phyloP scores from a whole-genome alignment of 2,797 vertebrate genomes.

The Takifugu ocellatus region DNA sequence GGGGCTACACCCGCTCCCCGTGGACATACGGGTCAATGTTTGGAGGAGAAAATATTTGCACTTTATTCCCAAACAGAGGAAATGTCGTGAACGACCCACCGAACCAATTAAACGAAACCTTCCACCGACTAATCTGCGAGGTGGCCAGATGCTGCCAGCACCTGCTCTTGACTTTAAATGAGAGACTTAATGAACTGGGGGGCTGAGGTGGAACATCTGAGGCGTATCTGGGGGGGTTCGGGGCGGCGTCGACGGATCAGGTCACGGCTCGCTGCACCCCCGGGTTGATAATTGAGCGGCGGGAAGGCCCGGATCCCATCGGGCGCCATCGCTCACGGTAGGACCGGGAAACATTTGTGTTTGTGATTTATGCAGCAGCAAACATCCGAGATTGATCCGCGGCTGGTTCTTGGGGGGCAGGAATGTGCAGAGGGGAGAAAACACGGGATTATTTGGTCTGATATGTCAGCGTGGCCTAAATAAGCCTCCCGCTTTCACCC shows the following conservation, averaged over 20 bases:
- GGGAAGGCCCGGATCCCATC: slow-evolving; percentile 37
- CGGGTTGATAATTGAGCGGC: slow-evolving; percentile 46
- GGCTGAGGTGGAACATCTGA: slow-evolving; percentile 29
- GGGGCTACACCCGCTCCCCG: too few relatives aligned
- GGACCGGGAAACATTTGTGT: slow-evolving; percentile 10
- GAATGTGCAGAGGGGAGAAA: slow-evolving; percentile 35
- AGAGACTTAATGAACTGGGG: slow-evolving; percentile 54
- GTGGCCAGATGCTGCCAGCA: slow-evolving; percentile 27
- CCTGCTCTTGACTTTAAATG: slow-evolving; percentile 56
- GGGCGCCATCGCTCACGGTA: not conserved
- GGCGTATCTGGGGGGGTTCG: slow-evolving; percentile 34
- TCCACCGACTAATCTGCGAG: too few relatives aligned
- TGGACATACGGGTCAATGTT: not conserved
- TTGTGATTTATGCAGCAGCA: slow-evolving; percentile 51
- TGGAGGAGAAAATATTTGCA: not conserved
- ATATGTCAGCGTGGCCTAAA: too few relatives aligned
- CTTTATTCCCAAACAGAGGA: not conserved
- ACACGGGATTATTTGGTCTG: slow-evolving; percentile 40
- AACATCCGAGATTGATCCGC: slow-evolving; percentile 51
- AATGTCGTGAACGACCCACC: not conserved
- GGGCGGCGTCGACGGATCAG: slow-evolving; percentile 12
- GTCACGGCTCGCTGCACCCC: slow-evolving; percentile 50
- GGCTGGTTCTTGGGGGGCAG: slow-evolving; percentile 17
- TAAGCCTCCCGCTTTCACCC: too few relatives aligned
- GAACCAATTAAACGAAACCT: too few relatives aligned